phyloP scores from a whole-genome alignment of 2,888 invertebrate species.

The Cryptophagus acutangulus region DNA sequence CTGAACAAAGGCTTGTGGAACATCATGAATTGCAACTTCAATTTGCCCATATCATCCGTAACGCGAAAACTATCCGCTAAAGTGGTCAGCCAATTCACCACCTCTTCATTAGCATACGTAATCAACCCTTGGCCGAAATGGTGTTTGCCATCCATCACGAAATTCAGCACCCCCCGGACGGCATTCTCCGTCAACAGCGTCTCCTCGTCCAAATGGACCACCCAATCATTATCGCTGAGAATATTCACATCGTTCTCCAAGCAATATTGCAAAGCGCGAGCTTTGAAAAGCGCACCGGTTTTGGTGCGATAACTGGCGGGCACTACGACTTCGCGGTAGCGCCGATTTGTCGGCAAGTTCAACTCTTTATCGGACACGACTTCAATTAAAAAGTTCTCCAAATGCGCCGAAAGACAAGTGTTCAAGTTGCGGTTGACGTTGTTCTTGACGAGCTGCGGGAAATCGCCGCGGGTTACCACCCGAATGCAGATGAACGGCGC shows the following conservation, averaged over 20 bases:
- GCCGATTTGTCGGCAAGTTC: constrained; percentile 68
- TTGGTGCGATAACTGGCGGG: constrained; percentile 82
- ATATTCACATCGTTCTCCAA: constrained; percentile 84
- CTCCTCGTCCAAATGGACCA: constrained; percentile 97
- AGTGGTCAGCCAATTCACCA: constrained; percentile 96
- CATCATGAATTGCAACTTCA: constrained; percentile 84
- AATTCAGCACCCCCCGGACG: constrained; percentile 85
- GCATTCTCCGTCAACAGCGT: constrained; percentile 90
- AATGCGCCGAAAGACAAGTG: constrained; percentile 79
- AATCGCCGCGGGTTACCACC: constrained; percentile 91
- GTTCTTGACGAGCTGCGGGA: constrained; percentile 80
- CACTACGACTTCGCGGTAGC: constrained; percentile 84
- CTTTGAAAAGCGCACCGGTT: constrained; percentile 89
- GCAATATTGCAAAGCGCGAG: constrained; percentile 92
- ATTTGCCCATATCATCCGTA: constrained; percentile 96
- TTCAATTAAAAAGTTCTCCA: constrained; percentile 94
- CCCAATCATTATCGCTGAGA: constrained; percentile 86
- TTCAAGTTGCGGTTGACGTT: constrained; percentile 86
- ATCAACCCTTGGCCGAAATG: constrained; percentile 92
- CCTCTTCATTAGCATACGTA: constrained; percentile 93
- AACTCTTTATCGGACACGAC: constrained; percentile 90
- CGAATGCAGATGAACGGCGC: constrained; percentile 94
- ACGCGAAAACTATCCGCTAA: constrained; percentile 93
- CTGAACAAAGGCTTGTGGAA: constrained; percentile 95
- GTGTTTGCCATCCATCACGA: constrained; percentile 89